These are phyloP conservation scores for Deroplatys truncata DNA, from an alignment of 2,888 invertebrate genomes.

Conservation along the genomic window DNA sequence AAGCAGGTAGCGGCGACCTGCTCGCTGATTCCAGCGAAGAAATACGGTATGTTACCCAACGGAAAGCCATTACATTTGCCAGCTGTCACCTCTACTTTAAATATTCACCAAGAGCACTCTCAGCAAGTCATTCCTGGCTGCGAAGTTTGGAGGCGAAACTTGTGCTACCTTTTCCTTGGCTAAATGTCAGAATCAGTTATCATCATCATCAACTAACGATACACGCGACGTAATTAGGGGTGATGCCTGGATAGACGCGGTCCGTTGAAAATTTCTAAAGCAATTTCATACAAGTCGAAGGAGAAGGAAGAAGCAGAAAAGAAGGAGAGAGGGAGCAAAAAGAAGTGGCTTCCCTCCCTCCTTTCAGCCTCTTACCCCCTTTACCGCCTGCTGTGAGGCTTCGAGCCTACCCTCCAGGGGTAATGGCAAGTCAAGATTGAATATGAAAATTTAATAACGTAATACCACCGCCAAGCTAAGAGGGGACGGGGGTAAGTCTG, in stretches of 20 bases:
- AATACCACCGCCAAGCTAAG: conserved; percentile 40
- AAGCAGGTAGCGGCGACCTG: too few relatives aligned
- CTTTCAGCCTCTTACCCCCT: neutral
- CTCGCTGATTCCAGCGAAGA: neutral
- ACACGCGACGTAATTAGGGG: conserved; percentile 9
- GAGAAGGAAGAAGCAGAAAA: conserved; percentile 1
- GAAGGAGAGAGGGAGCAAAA: conserved; percentile 10
- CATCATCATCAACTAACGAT: conserved; percentile 1
- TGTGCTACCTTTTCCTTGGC: neutral
- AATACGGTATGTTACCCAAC: neutral
- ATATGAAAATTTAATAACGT: conserved; percentile 76
- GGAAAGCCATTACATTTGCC: neutral
- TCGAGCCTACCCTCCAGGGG: conserved; percentile 12
- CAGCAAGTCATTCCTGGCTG: neutral
- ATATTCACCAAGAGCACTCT: neutral
- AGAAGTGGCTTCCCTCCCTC: neutral
- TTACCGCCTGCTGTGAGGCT: conserved; percentile 1
- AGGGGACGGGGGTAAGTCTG: conserved; percentile 5
- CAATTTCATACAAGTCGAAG: conserved; percentile 5
- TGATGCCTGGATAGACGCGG: neutral
- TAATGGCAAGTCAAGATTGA: conserved; percentile 57
- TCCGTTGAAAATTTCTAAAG: conserved; percentile 14
- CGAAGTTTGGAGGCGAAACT: neutral
- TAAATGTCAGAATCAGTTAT: neutral
- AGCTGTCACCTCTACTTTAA: neutral